Evolutionary conservation across 2,888 invertebrate genomes (phyloP).

Genomic region (Eueremaeus valkanovi): DNA sequence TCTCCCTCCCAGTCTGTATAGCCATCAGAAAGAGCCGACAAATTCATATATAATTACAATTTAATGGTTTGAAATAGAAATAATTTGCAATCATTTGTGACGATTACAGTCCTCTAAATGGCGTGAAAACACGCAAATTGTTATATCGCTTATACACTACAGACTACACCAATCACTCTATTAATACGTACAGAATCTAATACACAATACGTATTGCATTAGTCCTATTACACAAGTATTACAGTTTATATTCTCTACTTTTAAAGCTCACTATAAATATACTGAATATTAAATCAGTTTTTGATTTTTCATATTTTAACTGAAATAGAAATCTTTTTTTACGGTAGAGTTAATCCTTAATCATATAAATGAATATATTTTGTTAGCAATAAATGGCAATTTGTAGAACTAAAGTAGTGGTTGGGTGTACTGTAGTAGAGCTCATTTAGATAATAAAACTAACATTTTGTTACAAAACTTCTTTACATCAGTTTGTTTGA

Average conservation of each 20-base stretch:
- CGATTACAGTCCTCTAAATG: conserved; percentile 18
- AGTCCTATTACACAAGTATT: neutral
- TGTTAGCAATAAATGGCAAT: neutral
- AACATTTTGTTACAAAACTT: too few relatives aligned
- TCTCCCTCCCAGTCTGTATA: neutral
- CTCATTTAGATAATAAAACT: neutral
- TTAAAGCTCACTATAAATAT: neutral
- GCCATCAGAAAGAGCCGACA: conserved; percentile 4
- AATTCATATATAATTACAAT: conserved; percentile 23
- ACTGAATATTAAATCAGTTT: conserved; percentile 28
- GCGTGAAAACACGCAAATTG: conserved; percentile 32
- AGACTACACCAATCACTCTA: neutral
- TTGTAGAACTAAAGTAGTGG: too few relatives aligned
- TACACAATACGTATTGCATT: neutral
- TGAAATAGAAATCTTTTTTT: conserved; percentile 15
- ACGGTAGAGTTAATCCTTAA: conserved; percentile 30
- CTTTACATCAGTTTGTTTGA: too few relatives aligned
- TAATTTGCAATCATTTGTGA: conserved; percentile 30
- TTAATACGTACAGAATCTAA: neutral
- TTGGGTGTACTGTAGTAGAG: neutral
- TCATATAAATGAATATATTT: conserved; percentile 21
- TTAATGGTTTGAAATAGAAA: conserved; percentile 26
- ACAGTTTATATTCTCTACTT: neutral
- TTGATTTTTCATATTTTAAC: conserved; percentile 29
- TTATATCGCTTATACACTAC: neutral